Percentiles rank a stretch among this genome's conserved stretches.
Evolutionary conservation across 1,140 invertebrate genomes (phyloP).

Genomic region (Musca domestica): DNA sequence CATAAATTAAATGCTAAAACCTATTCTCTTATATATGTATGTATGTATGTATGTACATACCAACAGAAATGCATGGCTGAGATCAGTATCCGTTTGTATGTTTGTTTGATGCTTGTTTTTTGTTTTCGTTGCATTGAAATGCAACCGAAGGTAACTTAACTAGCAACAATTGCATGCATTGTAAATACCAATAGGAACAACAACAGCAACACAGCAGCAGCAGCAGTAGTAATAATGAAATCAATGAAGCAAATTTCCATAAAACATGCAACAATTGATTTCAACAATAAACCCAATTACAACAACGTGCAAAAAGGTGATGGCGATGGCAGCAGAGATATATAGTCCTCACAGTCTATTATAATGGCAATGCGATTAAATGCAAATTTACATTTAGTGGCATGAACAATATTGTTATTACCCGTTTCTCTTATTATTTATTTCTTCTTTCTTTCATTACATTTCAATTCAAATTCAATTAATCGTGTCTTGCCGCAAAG

Average conservation of each 20-base stretch:
- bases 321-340: not conserved
- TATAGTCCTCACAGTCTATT: not conserved
- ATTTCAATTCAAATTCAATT: not conserved
- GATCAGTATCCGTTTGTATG: not conserved
- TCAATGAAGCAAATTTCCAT: conserved; percentile 20
- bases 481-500: not conserved
- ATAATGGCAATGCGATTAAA: too few relatives aligned
- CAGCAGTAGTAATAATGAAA: conserved; percentile 1
- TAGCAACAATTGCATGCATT: not conserved
- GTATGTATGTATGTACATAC: too few relatives aligned
- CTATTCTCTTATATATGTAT: too few relatives aligned
- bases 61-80: too few relatives aligned
- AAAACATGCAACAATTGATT: conserved; percentile 11
- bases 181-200: not conserved
- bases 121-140: not conserved
- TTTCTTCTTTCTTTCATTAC: not conserved
- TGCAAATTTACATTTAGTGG: not conserved
- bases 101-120: not conserved
- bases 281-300: conserved; percentile 9
- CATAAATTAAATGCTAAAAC: too few relatives aligned
- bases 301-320: not conserved
- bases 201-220: not conserved
- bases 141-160: too few relatives aligned
- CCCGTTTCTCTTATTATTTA: not conserved
- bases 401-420: not conserved